phyloP scores from a whole-genome alignment of 2,888 invertebrate genomes.

The Amiota mariae region DNA sequence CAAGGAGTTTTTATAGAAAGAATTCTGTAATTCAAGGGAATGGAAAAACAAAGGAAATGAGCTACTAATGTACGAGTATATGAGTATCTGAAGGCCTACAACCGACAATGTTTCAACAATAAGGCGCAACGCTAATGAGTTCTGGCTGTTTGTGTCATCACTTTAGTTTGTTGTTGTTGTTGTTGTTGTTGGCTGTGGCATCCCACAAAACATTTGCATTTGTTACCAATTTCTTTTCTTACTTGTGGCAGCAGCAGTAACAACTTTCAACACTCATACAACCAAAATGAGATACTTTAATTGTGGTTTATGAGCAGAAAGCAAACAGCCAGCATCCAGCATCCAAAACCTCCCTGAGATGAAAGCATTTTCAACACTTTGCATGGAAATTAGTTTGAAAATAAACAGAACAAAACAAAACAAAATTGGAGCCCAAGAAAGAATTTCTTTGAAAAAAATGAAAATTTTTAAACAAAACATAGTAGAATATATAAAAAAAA shows the following conservation, averaged over 20 bases:
- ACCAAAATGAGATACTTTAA: constrained; percentile 27
- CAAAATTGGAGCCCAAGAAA: too few relatives aligned
- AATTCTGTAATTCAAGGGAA: too few relatives aligned
- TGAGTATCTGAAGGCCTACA: background rate
- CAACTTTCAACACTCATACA: constrained; percentile 27
- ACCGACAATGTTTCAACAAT: background rate
- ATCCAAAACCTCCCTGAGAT: background rate
- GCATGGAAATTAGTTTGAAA: constrained; percentile 54
- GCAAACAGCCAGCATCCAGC: constrained; percentile 30
- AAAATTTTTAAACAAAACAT: constrained; percentile 4
- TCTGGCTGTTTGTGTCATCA: background rate
- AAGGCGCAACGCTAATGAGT: constrained; percentile 11
- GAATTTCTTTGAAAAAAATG: background rate
- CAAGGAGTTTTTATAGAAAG: too few relatives aligned
- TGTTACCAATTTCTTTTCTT: constrained; percentile 31
- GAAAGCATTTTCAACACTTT: constrained; percentile 14
- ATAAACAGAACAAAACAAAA: constrained; percentile 49
- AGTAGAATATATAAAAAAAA: background rate
- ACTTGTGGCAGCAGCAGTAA: constrained; percentile 38
- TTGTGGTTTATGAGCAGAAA: constrained; percentile 42
- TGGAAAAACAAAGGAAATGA: constrained; percentile 47
- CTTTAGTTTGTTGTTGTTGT: background rate
- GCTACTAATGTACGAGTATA: constrained; percentile 56
- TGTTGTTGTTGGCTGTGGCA: constrained; percentile 4
- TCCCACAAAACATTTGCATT: constrained; percentile 23